phyloP scores from a whole-genome alignment of 2,888 invertebrate genomes.

The Epinotia ramella region DNA sequence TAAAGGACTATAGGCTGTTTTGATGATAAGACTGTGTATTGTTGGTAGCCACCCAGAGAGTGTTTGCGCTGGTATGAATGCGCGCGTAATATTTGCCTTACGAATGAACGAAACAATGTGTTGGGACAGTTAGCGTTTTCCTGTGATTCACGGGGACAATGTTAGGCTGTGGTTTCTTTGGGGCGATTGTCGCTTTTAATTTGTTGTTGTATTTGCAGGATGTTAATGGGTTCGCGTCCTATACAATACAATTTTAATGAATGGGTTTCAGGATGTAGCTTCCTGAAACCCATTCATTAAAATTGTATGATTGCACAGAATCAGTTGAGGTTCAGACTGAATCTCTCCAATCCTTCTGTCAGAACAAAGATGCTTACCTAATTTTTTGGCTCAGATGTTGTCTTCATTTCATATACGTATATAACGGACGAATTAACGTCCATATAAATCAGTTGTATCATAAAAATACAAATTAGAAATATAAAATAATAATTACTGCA shows the following conservation, averaged over 20 bases:
- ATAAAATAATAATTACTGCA: too few relatives aligned
- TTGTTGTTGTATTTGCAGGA: not conserved
- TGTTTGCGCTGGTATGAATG: conserved; percentile 82
- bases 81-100: conserved; percentile 81
- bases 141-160: conserved; percentile 66
- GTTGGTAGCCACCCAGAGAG: conserved; percentile 80
- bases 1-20: conserved; percentile 1
- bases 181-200: not conserved
- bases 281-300: too few relatives aligned
- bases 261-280: too few relatives aligned
- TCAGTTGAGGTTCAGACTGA: too few relatives aligned
- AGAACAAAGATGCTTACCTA: too few relatives aligned
- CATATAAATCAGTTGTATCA: too few relatives aligned
- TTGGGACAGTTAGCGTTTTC: conserved; percentile 79
- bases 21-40: conserved; percentile 55
- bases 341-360: too few relatives aligned
- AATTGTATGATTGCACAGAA: too few relatives aligned
- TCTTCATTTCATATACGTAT: too few relatives aligned
- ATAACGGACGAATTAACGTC: too few relatives aligned
- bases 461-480: too few relatives aligned
- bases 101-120: conserved; percentile 83
- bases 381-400: too few relatives aligned
- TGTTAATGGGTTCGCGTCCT: not conserved
- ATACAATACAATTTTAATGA: not conserved
- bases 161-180: conserved; percentile 61